Base-by-base conservation (phyloP, 1,140 invertebrate genomes). In the Geopemphigus sp. region DNA sequence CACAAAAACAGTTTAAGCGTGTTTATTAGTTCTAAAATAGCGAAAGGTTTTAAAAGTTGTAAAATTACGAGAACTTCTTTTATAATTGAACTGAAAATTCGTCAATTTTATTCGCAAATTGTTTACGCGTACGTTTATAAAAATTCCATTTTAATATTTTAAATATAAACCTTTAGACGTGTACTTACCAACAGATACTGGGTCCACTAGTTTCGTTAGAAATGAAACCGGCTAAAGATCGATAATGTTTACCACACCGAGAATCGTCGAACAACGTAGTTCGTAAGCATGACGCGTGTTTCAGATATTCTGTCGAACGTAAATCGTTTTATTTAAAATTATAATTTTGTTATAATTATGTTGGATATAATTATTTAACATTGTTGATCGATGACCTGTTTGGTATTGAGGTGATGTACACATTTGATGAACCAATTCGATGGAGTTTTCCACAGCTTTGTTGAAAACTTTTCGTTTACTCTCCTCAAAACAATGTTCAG, bases 261-360 rank as follows among this genome's bases (percentile, higher is more conserved):
- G 85, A 84, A 59, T 86, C 85, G 82, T 89, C 86, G 17, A 87
- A 88, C 66, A 90, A 86, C 3, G 88, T 89, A 61, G 87, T 85
- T 84, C 89, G 89, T 82, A 89, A 88, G 83, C 89, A 90, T 15
- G 87, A 85, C 0, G 89, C 89, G 82, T 89, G 87, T 82, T 88
- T 87, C 47, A 89, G 85, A 83, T 90, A 90, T 83, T 90, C 89
- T 89, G 83, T 17, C 83, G 83, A 81, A 82, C 80, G 14, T 50
- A 50, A 50, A 50, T 50, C n/a, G n/a, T n/a, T n/a, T n/a, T n/a
- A n/a, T n/a, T n/a, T n/a, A n/a, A n/a, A n/a, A n/a, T n/a, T n/a
- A n/a, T n/a, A n/a, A n/a, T n/a, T n/a, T n/a, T n/a, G n/a, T n/a
- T n/a, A n/a, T n/a, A n/a, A n/a, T n/a, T n/a, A n/a, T n/a, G n/a